phyloP scores from a whole-genome alignment of 2,888 invertebrate species.

The Standfussiana lucernea region DNA sequence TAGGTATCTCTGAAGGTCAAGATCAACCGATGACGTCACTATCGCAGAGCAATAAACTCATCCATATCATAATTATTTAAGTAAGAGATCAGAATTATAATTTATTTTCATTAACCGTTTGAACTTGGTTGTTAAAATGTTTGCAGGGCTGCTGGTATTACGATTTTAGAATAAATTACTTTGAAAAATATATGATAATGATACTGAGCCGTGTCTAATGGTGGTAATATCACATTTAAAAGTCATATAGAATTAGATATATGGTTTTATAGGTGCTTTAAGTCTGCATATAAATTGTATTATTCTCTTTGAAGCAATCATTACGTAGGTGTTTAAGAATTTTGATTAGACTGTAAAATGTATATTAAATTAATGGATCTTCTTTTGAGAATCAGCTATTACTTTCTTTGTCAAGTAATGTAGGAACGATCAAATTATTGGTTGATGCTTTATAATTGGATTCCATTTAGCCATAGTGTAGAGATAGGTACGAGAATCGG shows the following conservation, averaged over 20 bases:
- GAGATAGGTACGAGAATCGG: neutral
- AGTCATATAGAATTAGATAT: neutral
- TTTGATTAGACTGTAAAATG: neutral
- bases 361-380: neutral
- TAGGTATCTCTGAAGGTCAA: conserved; percentile 15
- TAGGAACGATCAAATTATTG: neutral
- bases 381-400: neutral
- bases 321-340: conserved; percentile 10
- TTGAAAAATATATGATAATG: conserved; percentile 11
- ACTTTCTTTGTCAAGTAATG: neutral
- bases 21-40: conserved; percentile 4
- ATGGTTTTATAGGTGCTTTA: neutral
- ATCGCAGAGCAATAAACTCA: conserved; percentile 28
- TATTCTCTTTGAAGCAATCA: conserved; percentile 23
- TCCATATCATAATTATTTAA: conserved; percentile 31
- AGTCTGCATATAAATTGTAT: conserved; percentile 7
- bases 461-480: neutral
- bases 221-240: conserved; percentile 11
- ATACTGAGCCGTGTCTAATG: conserved; percentile 8
- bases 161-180: conserved; percentile 13
- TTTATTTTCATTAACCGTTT: conserved; percentile 20
- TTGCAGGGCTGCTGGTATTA: neutral
- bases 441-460: neutral
- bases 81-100: conserved; percentile 19
- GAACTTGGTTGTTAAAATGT: conserved; percentile 26